A percentile compares a stretch with the other conserved stretches of the same genome.
Evolutionary conservation across 2,888 invertebrate genomes (phyloP).

Genomic region (Drosophila buzzatii): DNA sequence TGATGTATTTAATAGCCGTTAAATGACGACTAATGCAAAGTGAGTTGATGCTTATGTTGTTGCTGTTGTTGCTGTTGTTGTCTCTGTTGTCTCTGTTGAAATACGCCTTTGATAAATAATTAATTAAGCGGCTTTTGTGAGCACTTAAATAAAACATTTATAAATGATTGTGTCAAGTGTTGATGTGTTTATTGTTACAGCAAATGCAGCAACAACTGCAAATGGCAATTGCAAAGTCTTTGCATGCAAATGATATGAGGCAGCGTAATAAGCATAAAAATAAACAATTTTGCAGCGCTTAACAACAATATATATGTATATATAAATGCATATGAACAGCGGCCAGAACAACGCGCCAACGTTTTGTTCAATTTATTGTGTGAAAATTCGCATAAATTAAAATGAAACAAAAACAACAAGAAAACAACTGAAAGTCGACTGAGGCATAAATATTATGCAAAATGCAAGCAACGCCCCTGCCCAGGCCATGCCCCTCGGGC

Average conservation of each 20-base stretch:
- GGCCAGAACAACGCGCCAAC: constrained; percentile 36
- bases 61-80: constrained; percentile 47
- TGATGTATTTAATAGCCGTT: constrained; percentile 50
- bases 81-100: constrained; percentile 49
- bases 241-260: constrained; percentile 71
- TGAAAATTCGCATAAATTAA: constrained; percentile 82
- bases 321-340: constrained; percentile 7
- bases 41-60: constrained; percentile 24
- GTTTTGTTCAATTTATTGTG: constrained; percentile 82
- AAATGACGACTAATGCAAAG: constrained; percentile 44
- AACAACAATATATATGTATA: constrained; percentile 43
- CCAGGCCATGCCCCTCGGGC: constrained; percentile 7
- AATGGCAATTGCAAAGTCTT: constrained; percentile 51
- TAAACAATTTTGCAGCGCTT: constrained; percentile 65
- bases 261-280: constrained; percentile 77
- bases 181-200: constrained; percentile 74
- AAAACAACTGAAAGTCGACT: constrained; percentile 39
- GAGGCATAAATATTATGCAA: constrained; percentile 79
- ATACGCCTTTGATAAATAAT: constrained; percentile 73
- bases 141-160: constrained; percentile 70
- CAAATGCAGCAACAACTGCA: constrained; percentile 21
- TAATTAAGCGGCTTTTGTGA: constrained; percentile 67
- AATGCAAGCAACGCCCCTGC: constrained; percentile 58
- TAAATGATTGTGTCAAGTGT: constrained; percentile 79
- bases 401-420: constrained; percentile 15